A percentile compares a stretch with the other conserved stretches of the same genome.
Conservation (phyloP, 1,140 invertebrate species). For the Philopotamus ludificatus region DNA sequence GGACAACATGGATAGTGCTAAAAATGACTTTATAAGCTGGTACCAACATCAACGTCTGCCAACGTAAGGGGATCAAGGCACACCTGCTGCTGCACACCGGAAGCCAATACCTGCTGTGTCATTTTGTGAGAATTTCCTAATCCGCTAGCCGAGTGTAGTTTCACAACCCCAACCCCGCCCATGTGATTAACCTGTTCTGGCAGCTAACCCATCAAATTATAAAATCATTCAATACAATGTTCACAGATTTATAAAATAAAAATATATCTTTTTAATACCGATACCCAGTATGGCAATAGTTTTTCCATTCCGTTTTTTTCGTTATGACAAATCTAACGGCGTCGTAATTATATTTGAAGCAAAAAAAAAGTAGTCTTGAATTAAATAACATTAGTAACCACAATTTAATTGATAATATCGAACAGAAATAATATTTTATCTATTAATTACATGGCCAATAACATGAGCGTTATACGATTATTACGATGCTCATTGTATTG, state of each 20-base stretch:
- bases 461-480: no score
- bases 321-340: no score
- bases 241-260: not conserved
- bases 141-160: slow-evolving; percentile 55
- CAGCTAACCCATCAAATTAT: slow-evolving; percentile 40
- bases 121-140: slow-evolving; percentile 58
- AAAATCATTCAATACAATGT: slow-evolving; percentile 35
- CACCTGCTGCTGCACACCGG: slow-evolving; percentile 56
- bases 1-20: slow-evolving; percentile 31
- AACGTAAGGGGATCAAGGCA: slow-evolving; percentile 68
- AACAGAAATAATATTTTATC: no score
- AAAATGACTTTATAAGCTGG: slow-evolving; percentile 41
- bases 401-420: no score
- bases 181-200: slow-evolving; percentile 40
- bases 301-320: no score
- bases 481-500: no score
- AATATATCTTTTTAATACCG: no score
- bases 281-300: no score
- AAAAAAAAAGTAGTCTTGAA: no score
- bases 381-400: no score
- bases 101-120: slow-evolving; percentile 51
- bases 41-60: slow-evolving; percentile 68
- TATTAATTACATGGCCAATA: no score
- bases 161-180: slow-evolving; percentile 63
- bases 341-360: no score